Base-by-base conservation (phyloP, 2,113 vertebrate species). In the Oryctolagus cuniculus region DNA sequence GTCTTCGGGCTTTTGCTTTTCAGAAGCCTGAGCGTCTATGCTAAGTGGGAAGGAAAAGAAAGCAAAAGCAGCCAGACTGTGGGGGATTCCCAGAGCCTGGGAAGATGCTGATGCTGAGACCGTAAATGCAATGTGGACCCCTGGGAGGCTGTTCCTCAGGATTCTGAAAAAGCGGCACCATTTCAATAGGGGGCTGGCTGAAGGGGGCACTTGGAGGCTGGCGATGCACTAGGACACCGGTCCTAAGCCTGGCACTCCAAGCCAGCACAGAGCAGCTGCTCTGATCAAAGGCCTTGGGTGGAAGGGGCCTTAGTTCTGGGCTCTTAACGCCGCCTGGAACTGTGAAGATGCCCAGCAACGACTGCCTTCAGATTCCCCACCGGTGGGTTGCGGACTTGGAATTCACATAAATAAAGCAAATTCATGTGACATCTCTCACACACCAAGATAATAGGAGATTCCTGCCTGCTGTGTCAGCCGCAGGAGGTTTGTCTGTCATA, bases 1-100 rank as follows among this genome's bases (percentile, higher is more conserved):
- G n/a, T 95, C 95, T 81, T 81, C 61, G 87, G 79, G 61, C 5
- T 90, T 92, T 95, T 90, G 58, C 69, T 96, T 95, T 78, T 70
- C n/a, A 44, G 74, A 82, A 95, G 36, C 13, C 44, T 88, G 73
- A 72, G 36, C 75, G 87, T 87, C 90, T 94, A 78, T 58, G 21
- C 29, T 81, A 73, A 85, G 13, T 72, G 36, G 58, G 22, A 36
- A 92, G 22, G 63, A 63, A 90, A 90, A 82, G n/a, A 94, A 92
- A 49, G 17, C 67, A 85, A 89, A 94, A 83, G 27, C 36, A n/a
- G 12, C 6, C 25, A 92, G 29, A 53, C 16, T 74, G 31, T 61
- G 31, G 49, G 63, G 69, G 74, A 31, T n/a, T 87, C 27, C 67
- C n/a, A 21, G 19, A 69, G 55, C n/a, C 84, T 53, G 27, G 36